Evolutionary conservation across 2,797 vertebrate genomes (phyloP), one percentile per base, ranked within the genome.

Genomic region (Amblyopsis hoosieri): DNA sequence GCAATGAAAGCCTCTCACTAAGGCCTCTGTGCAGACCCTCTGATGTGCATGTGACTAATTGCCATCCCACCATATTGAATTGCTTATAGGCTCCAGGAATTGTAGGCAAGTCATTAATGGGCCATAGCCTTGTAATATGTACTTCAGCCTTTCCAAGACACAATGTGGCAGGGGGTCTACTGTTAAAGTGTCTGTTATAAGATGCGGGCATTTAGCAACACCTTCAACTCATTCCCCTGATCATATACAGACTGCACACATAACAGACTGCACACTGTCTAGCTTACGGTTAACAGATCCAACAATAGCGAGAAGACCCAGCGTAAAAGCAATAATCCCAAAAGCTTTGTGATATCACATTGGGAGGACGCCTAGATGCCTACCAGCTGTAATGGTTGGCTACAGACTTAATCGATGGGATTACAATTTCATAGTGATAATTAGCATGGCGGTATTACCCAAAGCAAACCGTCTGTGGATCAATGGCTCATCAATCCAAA

Each of bases 1-100:
- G 5, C 68, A 51, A 85, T 80, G 83, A 54, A 74, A 72, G 57
- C 58, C 45, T 45, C 52, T 62, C 10, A 29, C 52, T 4, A n/a
- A n/a, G 46, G 66, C 71, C 13, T 63, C 42, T 53, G 68, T 45
- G 19, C 15, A 31, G 19, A 12, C 52, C 4, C 23, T 54, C 52
- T 46, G 50, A 47, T 49, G 17, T 69, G 54, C 57, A 58, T 17
- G 9, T 53, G 23, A 7, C 49, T 48, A 62, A 68, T 9, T 52
- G 12, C 64, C 19, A 66, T 37, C 11, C 66, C 47, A 3, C n/a
- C 62, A 54, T 63, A 47, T 58, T 58, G 19, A 58, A 58, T n/a
- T 23, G 54, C 29, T 10, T 12, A 11, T 7, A 9, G 14, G 49
- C 42, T 12, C 1, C 12, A 45, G 57, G 37, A n/a, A 45, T 33